Conservation (phyloP, 92 coral and sea anemone species). For the Palythoa grandis region DNA sequence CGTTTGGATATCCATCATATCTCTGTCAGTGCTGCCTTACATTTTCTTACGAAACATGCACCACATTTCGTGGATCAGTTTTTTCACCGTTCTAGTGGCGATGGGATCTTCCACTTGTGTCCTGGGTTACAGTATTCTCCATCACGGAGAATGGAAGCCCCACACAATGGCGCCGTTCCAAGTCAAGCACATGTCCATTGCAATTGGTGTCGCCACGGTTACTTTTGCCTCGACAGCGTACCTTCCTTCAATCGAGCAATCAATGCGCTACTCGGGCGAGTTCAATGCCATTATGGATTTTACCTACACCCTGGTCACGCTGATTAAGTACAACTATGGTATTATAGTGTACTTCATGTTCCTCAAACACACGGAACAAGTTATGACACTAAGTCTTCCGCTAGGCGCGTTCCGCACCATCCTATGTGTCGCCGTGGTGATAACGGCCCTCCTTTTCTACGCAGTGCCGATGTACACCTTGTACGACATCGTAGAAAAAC, state of each 20-base stretch:
- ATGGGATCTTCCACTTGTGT: conserved; percentile 87
- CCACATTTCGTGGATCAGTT: conserved; percentile 85
- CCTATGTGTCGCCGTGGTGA: conserved; percentile 75
- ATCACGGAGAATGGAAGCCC: conserved; percentile 75
- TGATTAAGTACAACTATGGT: conserved; percentile 89
- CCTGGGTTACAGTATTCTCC: conserved; percentile 70
- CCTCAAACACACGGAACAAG: conserved; percentile 88
- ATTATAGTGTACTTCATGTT: conserved; percentile 86
- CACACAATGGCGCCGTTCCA: conserved; percentile 75
- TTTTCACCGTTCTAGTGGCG: conserved; percentile 81
- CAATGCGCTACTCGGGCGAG: conserved; percentile 88
- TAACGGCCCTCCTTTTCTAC: conserved; percentile 83
- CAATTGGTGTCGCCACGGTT: conserved; percentile 84
- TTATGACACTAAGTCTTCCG: conserved; percentile 89
- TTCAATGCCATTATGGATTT: conserved; percentile 95
- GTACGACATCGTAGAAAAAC: conserved; percentile 86
- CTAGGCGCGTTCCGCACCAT: conserved; percentile 74
- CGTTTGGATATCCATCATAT: conserved; percentile 80
- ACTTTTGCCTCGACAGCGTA: conserved; percentile 87
- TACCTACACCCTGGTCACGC: conserved; percentile 85
- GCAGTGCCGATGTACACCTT: conserved; percentile 91
- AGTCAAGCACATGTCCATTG: conserved; percentile 82
- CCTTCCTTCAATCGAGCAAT: conserved; percentile 81
- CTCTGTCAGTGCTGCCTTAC: conserved; percentile 81
- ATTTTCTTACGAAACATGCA: conserved; percentile 86